Base-by-base conservation (phyloP, 2,797 vertebrate genomes). In the Anomalospiza imberbis region DNA sequence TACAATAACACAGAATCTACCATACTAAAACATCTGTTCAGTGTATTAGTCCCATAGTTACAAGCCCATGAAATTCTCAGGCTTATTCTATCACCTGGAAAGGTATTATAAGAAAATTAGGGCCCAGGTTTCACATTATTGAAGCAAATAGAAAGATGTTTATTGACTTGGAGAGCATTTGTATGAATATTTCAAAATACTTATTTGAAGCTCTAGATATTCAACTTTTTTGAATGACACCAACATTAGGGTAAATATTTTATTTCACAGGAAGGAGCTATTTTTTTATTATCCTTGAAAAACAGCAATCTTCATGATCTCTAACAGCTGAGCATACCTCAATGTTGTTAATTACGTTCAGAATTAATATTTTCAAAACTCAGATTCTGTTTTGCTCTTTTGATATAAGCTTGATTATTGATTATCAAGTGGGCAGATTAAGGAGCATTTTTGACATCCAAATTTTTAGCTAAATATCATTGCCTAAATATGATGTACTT, bases 71-170 rank as follows among this genome's bases (percentile, higher is more conserved):
- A 79, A 70, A 50, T 55, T 71, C 8, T 77, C 29, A 60, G 12
- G 8, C 4, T 61, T 72, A 61, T 72, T 58, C 22, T 45, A 44
- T 12, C 6, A 62, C 34, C 34, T 68, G 19, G 68, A 72, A 62
- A 68, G 12, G 4, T 47, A 9, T 60, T 19, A 34, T 8, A 42
- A 65, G 51, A 58, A 77, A 65, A 40, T 5, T 18, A 71, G n/a
- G 15, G 2, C 16, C n/a, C 11, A 77, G 26, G 21, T 55, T 70
- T 32, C 2, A 4, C 10, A 55, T 17, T 22, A 34, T 0, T 63
- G 45, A 80, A 51, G 2, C 10, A 75, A 82, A 76, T 3, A 68
- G 6, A 60, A 82, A 63, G 88, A 80, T 5, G 3, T 5, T 29
- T 60, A 9, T 36, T 53, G 28, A 34, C 5, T 62, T 67, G 51